Evolutionary conservation across 2,797 vertebrate genomes (phyloP).

Genomic region (Discoglossus pictus): DNA sequence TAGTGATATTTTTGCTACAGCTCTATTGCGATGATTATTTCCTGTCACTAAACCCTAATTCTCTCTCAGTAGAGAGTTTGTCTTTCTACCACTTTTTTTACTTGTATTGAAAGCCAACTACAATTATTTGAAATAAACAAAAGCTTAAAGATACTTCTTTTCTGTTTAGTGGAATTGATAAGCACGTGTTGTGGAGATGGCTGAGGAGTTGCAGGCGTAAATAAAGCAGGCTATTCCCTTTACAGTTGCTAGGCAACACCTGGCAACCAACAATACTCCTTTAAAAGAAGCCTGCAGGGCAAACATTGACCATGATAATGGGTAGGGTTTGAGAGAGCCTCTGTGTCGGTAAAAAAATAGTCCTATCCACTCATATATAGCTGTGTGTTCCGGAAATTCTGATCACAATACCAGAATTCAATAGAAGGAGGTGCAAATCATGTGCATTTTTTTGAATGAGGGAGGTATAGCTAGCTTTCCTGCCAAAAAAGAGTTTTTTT

Average conservation of each 20-base stretch:
- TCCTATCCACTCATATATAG: slow-evolving; percentile 70
- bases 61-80: no score
- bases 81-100: no score
- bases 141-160: slow-evolving; percentile 63
- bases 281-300: slow-evolving; percentile 75
- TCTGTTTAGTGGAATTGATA: slow-evolving; percentile 70
- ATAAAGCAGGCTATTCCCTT: slow-evolving; percentile 77
- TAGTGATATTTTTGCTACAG: no score
- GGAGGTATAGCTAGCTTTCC: slow-evolving; percentile 57
- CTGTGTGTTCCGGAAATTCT: slow-evolving; percentile 82
- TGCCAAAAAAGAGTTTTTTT: slow-evolving; percentile 61
- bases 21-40: no score
- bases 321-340: slow-evolving; percentile 76
- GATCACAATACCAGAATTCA: slow-evolving; percentile 75
- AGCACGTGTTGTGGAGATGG: slow-evolving; percentile 79
- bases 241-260: slow-evolving; percentile 81
- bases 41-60: no score
- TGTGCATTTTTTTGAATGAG: slow-evolving; percentile 71
- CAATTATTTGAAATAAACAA: slow-evolving; percentile 67
- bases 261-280: slow-evolving; percentile 81
- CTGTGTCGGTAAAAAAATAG: slow-evolving; percentile 56
- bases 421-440: slow-evolving; percentile 71
- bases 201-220: slow-evolving; percentile 79
- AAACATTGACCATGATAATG: slow-evolving; percentile 83
- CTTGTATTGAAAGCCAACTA: slow-evolving; percentile 54